Evolutionary conservation across 1,140 invertebrate genomes (phyloP), one percentile per base, ranked within the genome.

Genomic region (Phortica variegata): DNA sequence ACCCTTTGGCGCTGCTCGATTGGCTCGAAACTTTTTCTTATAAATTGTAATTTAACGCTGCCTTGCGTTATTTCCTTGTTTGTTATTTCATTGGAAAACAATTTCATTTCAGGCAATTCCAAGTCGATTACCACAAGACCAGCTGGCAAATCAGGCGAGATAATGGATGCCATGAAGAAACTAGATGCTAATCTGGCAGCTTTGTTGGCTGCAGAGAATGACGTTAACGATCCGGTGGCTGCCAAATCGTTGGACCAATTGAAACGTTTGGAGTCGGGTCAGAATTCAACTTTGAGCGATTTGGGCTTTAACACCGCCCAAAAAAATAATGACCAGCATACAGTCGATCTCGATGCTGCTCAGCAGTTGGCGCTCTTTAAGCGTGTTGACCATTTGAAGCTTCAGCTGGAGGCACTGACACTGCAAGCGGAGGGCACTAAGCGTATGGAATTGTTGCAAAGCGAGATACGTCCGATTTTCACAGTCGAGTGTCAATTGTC

Each of bases 121-220:
- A 6, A 5, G 23, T 26, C 23, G 23, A 26, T 10, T 26, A 26
- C 23, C 10, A 10, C 10, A 26, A 5, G 36, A 2, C 9, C 36
- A 17, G 36, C 36, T 10, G 36, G 36, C 18, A 50, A 50, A 50
- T 31, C 48, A 9, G 48, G 33, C 41, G 68, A 72, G 54, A 49
- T 73, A 66, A 62, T 73, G 57, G 69, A 73, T 51, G 70, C 70
- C 36, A 73, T 73, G 65, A 73, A 70, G 37, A 73, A 73, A 65
- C 36, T 73, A 40, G 70, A 73, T 44, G 69, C 69, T 1, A 65
- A 59, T 39, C 42, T 73, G 52, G 70, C 65, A 31, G 69, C 69
- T 16, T 36, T 73, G 0, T 70, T 73, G 43, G 69, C 69, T 47
- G 31, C n/a, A n/a, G n/a, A n/a, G n/a, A n/a, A 13, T n/a, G 31